phyloP scores from a whole-genome alignment of 2,113 vertebrate genomes.

The Pyrgilauda ruficollis region DNA sequence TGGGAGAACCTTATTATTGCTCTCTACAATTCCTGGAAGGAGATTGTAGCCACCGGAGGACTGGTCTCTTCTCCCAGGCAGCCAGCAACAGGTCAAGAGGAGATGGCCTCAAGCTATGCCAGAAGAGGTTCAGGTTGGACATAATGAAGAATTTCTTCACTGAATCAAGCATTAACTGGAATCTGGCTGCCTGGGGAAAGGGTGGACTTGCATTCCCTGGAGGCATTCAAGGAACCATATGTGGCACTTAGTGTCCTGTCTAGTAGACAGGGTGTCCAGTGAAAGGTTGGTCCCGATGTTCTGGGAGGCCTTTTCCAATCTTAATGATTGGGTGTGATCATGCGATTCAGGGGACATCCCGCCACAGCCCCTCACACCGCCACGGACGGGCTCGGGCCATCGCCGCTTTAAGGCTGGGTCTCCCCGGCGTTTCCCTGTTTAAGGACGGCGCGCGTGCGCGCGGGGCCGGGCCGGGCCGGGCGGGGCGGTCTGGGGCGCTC shows the following conservation, averaged over 20 bases:
- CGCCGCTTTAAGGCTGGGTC: fast-evolving
- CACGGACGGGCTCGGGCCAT: fast-evolving
- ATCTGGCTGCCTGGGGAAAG: background rate
- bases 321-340: fast-evolving
- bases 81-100: background rate
- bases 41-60: background rate
- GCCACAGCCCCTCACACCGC: fast-evolving
- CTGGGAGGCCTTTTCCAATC: background rate
- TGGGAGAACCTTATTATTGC: too few relatives aligned
- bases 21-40: background rate
- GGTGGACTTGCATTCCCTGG: too few relatives aligned
- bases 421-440: fast-evolving
- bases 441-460: background rate
- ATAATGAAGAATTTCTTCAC: background rate
- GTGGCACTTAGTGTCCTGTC: too few relatives aligned
- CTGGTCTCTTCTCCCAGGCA: background rate
- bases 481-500: fast-evolving
- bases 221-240: fast-evolving
- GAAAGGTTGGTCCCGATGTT: background rate
- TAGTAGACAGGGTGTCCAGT: background rate
- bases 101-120: background rate
- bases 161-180: background rate
- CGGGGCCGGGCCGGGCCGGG: background rate
- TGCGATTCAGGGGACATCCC: fast-evolving
- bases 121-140: background rate